phyloP scores from a whole-genome alignment of 2,888 invertebrate genomes.

The Philereme vetulata region DNA sequence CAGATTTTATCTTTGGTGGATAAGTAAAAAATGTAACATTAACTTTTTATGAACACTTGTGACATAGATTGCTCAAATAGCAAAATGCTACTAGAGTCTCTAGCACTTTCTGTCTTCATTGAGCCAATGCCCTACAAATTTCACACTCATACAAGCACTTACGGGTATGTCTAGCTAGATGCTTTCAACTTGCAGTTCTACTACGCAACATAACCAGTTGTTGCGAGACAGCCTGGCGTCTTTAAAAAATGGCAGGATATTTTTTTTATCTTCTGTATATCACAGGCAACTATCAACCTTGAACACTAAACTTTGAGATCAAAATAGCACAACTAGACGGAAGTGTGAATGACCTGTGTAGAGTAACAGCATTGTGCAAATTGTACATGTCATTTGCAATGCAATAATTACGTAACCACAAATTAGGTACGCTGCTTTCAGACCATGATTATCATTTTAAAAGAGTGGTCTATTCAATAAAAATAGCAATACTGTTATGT shows the following conservation, averaged over 20 bases:
- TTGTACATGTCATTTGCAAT: slow-evolving; percentile 28
- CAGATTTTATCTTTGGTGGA: background rate
- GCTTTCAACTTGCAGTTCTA: background rate
- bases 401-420: slow-evolving; percentile 31
- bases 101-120: too few species aligned
- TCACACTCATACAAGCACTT: background rate
- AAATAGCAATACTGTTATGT: slow-evolving; percentile 9
- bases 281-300: slow-evolving; percentile 16
- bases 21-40: too few species aligned
- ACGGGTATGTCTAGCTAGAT: background rate
- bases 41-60: too few species aligned
- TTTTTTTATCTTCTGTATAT: slow-evolving; percentile 5
- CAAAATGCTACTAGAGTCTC: too few species aligned
- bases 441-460: slow-evolving; percentile 29
- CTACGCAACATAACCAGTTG: slow-evolving; percentile 20
- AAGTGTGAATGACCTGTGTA: slow-evolving; percentile 33
- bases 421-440: slow-evolving; percentile 29
- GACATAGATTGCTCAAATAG: too few species aligned
- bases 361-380: slow-evolving; percentile 34
- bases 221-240: slow-evolving; percentile 39
- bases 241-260: slow-evolving; percentile 10
- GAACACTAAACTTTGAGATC: slow-evolving; percentile 16
- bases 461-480: slow-evolving; percentile 22
- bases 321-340: slow-evolving; percentile 21
- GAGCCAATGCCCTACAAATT: too few species aligned